Conservation (phyloP, 2,797 vertebrate genomes). For the Sebastes umbrosus region DNA sequence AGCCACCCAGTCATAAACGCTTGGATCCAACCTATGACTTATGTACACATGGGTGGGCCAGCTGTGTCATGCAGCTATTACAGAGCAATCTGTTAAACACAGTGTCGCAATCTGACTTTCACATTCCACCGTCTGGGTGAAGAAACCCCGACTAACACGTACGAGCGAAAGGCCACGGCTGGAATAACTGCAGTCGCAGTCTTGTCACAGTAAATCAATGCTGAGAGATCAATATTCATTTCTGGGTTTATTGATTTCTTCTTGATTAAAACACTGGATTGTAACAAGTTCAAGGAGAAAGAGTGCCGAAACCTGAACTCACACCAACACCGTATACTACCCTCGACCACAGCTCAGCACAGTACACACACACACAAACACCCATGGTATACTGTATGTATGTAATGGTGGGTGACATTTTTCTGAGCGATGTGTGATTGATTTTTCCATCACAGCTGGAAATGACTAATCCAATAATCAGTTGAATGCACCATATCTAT, state of each 20-base stretch:
- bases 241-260: slow-evolving; percentile 55
- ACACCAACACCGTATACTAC: no score
- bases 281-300: slow-evolving; percentile 52
- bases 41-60: slow-evolving; percentile 9
- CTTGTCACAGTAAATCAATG: slow-evolving; percentile 4
- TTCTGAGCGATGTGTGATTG: slow-evolving; percentile 20
- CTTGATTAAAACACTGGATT: slow-evolving; percentile 63
- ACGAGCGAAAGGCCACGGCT: neutral
- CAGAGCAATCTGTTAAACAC: slow-evolving; percentile 5
- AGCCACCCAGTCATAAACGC: neutral
- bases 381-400: neutral
- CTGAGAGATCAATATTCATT: slow-evolving; percentile 63
- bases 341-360: neutral
- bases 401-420: neutral
- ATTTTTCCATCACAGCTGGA: slow-evolving; percentile 62
- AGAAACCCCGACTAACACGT: neutral
- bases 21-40: slow-evolving; percentile 14
- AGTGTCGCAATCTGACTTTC: slow-evolving; percentile 1
- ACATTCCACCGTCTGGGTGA: neutral
- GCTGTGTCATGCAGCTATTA: slow-evolving; percentile 24
- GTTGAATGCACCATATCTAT: slow-evolving; percentile 34
- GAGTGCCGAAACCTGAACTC: neutral
- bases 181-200: slow-evolving; percentile 30
- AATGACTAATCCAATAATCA: slow-evolving; percentile 62
- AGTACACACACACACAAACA: neutral